Percentiles rank a stretch among this genome's conserved stretches.
Evolutionary conservation across 2,797 vertebrate species (phyloP).

Genomic region (Enteromius treurensis): DNA sequence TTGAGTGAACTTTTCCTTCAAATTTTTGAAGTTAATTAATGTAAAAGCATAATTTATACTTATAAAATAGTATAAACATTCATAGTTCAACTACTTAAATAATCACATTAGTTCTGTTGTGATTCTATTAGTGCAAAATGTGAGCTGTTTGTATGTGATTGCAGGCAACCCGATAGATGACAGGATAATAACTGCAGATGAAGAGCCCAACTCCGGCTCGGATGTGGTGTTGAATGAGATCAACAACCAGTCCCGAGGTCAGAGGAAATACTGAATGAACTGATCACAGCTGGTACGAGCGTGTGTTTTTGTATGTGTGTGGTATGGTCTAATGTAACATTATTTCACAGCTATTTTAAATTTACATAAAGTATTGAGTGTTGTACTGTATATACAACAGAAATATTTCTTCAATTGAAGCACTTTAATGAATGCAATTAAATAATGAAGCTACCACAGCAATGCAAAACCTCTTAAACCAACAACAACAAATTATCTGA

Average conservation of each 20-base stretch:
- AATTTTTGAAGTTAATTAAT: neutral
- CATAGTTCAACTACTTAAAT: neutral
- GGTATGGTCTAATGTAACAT: neutral
- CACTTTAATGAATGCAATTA: slow-evolving; percentile 8
- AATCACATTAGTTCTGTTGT: neutral
- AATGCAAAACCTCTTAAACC: neutral
- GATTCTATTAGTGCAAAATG: neutral
- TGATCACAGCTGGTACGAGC: neutral
- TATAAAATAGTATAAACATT: neutral
- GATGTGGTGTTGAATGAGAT: slow-evolving; percentile 77
- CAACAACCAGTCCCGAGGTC: slow-evolving; percentile 63
- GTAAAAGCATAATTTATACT: neutral
- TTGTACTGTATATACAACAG: slow-evolving; percentile 11
- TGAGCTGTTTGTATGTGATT: slow-evolving; percentile 28
- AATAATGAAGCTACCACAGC: neutral
- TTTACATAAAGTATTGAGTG: slow-evolving; percentile 10
- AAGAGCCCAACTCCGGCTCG: slow-evolving; percentile 44
- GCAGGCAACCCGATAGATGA: slow-evolving; percentile 72
- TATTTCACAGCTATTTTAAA: slow-evolving; percentile 15
- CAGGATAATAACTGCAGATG: slow-evolving; percentile 66
- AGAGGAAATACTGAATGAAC: slow-evolving; percentile 15
- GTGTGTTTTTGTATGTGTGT: slow-evolving; percentile 1
- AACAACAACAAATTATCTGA: neutral
- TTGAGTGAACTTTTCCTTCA: neutral
- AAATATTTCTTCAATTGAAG: slow-evolving; percentile 6